Evolutionary conservation across 2,113 vertebrate genomes (phyloP), one percentile per base, ranked within the genome.

Genomic region (Gnathonemus echidnorhynchus): DNA sequence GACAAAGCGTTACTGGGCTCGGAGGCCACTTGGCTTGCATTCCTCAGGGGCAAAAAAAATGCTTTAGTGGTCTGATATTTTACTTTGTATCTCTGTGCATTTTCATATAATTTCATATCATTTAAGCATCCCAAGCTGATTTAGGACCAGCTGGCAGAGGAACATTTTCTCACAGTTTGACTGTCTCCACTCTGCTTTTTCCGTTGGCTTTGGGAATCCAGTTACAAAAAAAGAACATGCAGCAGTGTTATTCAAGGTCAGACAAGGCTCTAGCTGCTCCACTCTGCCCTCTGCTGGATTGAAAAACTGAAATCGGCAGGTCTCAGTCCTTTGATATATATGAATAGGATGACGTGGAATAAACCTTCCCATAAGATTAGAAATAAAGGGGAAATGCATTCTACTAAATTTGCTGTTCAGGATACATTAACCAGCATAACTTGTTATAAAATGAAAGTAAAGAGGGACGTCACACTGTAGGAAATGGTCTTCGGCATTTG

Each of bases 231-330:
- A 86, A 50, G 27, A 49, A 86, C 13, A 31, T 19, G 17, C 56
- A 24, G 8, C 9, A 24, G 52, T 42, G 52, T 45, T 27, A 45
- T 66, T 88, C 21, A 66, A 88, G 52, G 87, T 88, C 56, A 88
- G 19, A 46, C 1, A 27, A 46, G 1, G 6, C 53, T 42, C 9
- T 10, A 62, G 49, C 49, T 88, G 87, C 35, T 58, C 87, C 15
- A 88, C 35, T 17, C 56, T 66, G 87, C 87, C 56, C 39, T 88
- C 87, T 88, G 35, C 86, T 87, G 86, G 49, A 19, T 45, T 45
- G 21, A 62, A 62, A 88, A 42, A n/a, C 6, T 77, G 1, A 77
- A 77, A 80, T 80, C 74, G 19, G 74, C 74, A 42, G 4, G 35
- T 80, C 35, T 48, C 84, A 31, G 24, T 9, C 31, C 27, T 56